Evolutionary conservation across 2,888 invertebrate species (phyloP).

Genomic region (Odontocerum albicorne): DNA sequence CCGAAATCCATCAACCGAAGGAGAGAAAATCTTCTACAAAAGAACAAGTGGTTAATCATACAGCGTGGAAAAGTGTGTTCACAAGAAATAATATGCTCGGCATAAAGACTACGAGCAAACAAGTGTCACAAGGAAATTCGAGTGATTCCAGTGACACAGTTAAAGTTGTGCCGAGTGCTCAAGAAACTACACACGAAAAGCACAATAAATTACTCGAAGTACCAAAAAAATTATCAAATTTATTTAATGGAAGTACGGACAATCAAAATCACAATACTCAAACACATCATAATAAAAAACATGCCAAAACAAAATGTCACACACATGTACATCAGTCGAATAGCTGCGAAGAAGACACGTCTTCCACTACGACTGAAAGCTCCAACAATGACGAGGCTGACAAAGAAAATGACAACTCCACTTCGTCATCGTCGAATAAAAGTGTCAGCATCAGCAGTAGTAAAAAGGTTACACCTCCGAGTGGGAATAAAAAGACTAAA

Average conservation of each 20-base stretch:
- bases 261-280: conserved; percentile 39
- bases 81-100: conserved; percentile 16
- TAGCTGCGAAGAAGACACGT: conserved; percentile 65
- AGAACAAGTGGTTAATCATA: conserved; percentile 20
- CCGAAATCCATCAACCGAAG: conserved; percentile 34
- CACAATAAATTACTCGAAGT: conserved; percentile 29
- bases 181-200: conserved; percentile 27
- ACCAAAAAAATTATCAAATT: conserved; percentile 26
- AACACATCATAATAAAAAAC: conserved; percentile 37
- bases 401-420: conserved; percentile 41
- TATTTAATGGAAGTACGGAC: conserved; percentile 41
- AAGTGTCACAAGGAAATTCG: conserved; percentile 25
- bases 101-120: conserved; percentile 19
- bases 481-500: conserved; percentile 35
- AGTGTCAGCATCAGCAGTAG: conserved; percentile 14
- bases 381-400: conserved; percentile 62
- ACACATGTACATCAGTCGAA: conserved; percentile 38
- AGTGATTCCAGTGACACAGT: conserved; percentile 24
- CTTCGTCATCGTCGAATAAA: conserved; percentile 30
- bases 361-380: conserved; percentile 71
- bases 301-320: conserved; percentile 38
- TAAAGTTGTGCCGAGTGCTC: conserved; percentile 3
- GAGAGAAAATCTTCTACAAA: conserved; percentile 38
- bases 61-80: conserved; percentile 28
- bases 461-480: conserved; percentile 21